phyloP scores from a whole-genome alignment of 2,888 invertebrate genomes.

The Monochamus alternatus region DNA sequence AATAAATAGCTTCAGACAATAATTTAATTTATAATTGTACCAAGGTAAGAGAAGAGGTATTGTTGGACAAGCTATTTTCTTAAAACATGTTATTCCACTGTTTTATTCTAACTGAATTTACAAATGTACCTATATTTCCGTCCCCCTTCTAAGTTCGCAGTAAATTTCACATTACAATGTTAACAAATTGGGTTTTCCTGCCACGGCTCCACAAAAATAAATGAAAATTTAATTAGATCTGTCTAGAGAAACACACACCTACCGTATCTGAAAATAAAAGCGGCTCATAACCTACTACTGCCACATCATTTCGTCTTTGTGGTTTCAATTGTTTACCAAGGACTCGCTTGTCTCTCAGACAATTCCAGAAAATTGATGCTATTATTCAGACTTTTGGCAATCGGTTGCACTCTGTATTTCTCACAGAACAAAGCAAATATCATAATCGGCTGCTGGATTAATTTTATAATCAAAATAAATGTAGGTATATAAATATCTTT shows the following conservation, averaged over 20 bases:
- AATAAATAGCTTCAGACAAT: too few species aligned
- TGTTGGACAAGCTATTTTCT: too few species aligned
- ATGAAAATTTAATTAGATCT: constrained; percentile 13
- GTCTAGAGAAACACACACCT: constrained; percentile 9
- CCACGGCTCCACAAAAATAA: background rate
- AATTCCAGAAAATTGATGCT: constrained; percentile 18
- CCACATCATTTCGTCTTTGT: constrained; percentile 22
- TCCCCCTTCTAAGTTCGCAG: background rate
- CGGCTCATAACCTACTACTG: constrained; percentile 15
- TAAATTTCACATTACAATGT: background rate
- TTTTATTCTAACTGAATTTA: background rate
- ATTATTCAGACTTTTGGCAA: constrained; percentile 11
- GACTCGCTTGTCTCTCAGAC: constrained; percentile 16
- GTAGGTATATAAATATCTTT: too few species aligned
- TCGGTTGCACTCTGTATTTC: background rate
- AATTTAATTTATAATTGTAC: too few species aligned
- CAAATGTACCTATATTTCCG: background rate
- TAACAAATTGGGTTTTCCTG: background rate
- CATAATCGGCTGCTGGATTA: constrained; percentile 13
- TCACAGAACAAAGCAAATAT: constrained; percentile 10
- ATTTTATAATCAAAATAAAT: background rate
- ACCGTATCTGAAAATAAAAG: constrained; percentile 16
- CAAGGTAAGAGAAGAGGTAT: too few species aligned
- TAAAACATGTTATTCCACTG: too few species aligned
- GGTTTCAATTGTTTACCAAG: constrained; percentile 22